Evolutionary conservation across 1,140 invertebrate species (phyloP).

Genomic region (Drosophila ambigua): DNA sequence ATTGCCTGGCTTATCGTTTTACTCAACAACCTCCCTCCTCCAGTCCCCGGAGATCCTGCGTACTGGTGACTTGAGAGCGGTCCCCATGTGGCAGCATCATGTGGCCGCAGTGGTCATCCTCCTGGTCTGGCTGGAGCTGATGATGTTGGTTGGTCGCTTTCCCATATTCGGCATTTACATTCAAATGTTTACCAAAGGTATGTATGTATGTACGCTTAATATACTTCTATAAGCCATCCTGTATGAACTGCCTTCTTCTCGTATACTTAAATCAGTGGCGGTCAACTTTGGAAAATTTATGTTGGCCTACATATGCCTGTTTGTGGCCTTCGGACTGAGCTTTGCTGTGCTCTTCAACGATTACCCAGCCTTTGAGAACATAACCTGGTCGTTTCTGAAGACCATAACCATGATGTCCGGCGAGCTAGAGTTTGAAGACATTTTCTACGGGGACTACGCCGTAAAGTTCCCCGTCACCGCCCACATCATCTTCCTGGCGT

Average conservation of each 20-base stretch:
- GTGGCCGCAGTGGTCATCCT: slow-evolving; percentile 91
- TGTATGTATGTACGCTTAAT: background rate
- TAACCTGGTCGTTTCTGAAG: slow-evolving; percentile 88
- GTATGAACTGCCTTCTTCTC: background rate
- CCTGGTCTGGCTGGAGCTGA: slow-evolving; percentile 91
- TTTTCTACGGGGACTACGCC: slow-evolving; percentile 88
- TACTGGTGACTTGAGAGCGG: slow-evolving; percentile 58
- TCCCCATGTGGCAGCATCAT: slow-evolving; percentile 90
- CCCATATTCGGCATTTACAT: slow-evolving; percentile 93
- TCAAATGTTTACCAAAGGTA: slow-evolving; percentile 92
- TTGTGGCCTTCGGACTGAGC: slow-evolving; percentile 90
- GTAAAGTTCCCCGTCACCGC: slow-evolving; percentile 88
- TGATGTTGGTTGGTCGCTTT: slow-evolving; percentile 93
- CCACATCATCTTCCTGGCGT: slow-evolving; percentile 90
- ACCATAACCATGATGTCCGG: slow-evolving; percentile 95
- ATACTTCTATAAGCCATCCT: background rate
- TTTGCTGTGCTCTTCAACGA: slow-evolving; percentile 92
- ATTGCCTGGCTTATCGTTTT: background rate
- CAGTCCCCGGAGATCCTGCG: slow-evolving; percentile 69
- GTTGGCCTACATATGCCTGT: slow-evolving; percentile 90
- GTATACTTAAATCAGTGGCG: slow-evolving; percentile 85
- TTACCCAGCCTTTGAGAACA: slow-evolving; percentile 88
- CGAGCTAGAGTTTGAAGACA: slow-evolving; percentile 93
- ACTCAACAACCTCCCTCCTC: background rate
- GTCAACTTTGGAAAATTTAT: slow-evolving; percentile 93